Evolutionary conservation across 2,888 invertebrate species (phyloP), one percentile per base, ranked within the genome.

Genomic region (Epirrhoe tristata): DNA sequence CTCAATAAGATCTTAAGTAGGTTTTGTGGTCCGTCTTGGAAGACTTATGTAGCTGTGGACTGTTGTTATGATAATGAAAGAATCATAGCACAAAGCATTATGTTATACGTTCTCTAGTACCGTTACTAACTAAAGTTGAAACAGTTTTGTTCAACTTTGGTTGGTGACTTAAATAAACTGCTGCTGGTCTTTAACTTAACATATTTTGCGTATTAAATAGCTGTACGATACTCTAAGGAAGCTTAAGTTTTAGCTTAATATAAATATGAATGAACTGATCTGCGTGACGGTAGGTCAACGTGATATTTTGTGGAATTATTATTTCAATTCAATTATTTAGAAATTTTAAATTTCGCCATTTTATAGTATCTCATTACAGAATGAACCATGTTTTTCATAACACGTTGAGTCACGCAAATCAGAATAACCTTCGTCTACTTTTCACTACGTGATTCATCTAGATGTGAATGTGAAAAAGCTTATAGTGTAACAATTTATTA

Each of bases 361-460:
- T 8, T 36, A 36, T 8, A 36, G 6, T 7, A 36, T 36, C 8
- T 36, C 24, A 24, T 24, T 24, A 24, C 24, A 24, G 24, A 24
- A 24, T 24, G 3, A 24, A 24, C 24, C 24, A 46, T 46, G 46
- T 16, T 16, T 14, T 14, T 2, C 14, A 48, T 6, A 48, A 48
- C 48, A 48, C 48, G 48, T 48, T 16, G 48, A 48, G 48, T 14
- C 48, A 48, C 48, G 16, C 14, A 48, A 16, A 16, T 43, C 14
- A 16, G 48, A 48, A 14, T 48, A 48, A 14, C 16, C 48, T 6
- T 16, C 48, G 48, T 48, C 16, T 7, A 5, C 6, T 14, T 46
- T 46, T 48, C 16, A 48, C 16, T 48, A 48, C 48, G 16, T 48
- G 16, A 48, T 48, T 48, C 48, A 48, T 48, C 14, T 48, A 48